These are phyloP conservation scores for Schizopygopsis pylzovi DNA, from an alignment of 2,797 vertebrate species.

Conservation along the genomic window DNA sequence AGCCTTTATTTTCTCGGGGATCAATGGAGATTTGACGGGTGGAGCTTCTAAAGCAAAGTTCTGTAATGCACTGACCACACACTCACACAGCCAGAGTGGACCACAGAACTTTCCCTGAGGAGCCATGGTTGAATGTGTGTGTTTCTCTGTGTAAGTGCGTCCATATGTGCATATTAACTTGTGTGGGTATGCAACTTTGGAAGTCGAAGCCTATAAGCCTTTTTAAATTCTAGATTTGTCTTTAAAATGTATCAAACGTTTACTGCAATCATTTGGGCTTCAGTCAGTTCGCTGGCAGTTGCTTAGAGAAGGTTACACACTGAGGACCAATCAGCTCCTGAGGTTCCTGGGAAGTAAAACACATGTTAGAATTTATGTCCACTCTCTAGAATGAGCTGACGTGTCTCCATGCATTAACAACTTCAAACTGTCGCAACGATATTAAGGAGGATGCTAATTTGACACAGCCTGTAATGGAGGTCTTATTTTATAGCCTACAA, in stretches of 20 bases:
- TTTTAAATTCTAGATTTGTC: neutral
- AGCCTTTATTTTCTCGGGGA: slow-evolving; percentile 6
- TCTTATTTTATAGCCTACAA: neutral
- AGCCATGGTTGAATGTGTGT: slow-evolving; percentile 31
- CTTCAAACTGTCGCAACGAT: neutral
- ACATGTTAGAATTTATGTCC: slow-evolving; percentile 53
- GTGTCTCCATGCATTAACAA: slow-evolving; percentile 32
- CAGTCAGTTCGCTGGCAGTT: slow-evolving; percentile 8
- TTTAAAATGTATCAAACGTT: neutral
- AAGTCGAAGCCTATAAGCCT: neutral
- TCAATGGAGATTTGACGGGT: slow-evolving; percentile 14
- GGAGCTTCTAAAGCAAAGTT: slow-evolving; percentile 69
- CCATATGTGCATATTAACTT: neutral
- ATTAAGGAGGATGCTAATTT: neutral
- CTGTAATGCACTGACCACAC: slow-evolving; percentile 73
- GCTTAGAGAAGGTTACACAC: neutral
- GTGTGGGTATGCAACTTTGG: neutral
- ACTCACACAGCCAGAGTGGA: slow-evolving; percentile 62
- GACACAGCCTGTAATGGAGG: neutral
- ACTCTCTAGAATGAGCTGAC: slow-evolving; percentile 35
- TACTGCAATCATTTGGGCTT: neutral
- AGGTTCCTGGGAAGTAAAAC: slow-evolving; percentile 53
- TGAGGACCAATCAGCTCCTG: slow-evolving; percentile 32
- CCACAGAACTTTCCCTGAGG: slow-evolving; percentile 63
- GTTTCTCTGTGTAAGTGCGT: slow-evolving; percentile 4